Percentiles rank a stretch among this genome's conserved stretches.
Conservation (phyloP, 2,113 vertebrate species). For the Odocoileus virginianus region DNA sequence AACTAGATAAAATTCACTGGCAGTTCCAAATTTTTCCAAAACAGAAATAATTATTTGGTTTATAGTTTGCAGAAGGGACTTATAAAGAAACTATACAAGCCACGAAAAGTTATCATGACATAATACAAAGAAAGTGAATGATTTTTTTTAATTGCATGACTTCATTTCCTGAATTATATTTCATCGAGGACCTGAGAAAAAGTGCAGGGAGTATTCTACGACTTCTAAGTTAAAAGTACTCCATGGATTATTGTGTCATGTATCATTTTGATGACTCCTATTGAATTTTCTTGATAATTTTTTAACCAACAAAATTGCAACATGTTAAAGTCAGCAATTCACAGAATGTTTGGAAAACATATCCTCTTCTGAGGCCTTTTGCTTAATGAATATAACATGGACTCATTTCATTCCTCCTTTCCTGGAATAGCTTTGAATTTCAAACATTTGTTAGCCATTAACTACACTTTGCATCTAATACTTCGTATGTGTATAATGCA, state of each 20-base stretch:
- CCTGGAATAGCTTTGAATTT: slow-evolving; percentile 64
- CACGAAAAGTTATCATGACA: slow-evolving; percentile 35
- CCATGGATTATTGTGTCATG: neutral
- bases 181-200: slow-evolving; percentile 37
- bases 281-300: slow-evolving; percentile 24
- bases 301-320: slow-evolving; percentile 50
- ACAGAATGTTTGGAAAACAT: slow-evolving; percentile 51
- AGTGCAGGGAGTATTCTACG: neutral
- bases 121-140: slow-evolving; percentile 49
- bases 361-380: slow-evolving; percentile 49
- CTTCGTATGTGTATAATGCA: slow-evolving; percentile 31
- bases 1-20: slow-evolving; percentile 69
- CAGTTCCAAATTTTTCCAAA: slow-evolving; percentile 56
- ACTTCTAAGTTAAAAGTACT: slow-evolving; percentile 37
- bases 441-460: slow-evolving; percentile 68
- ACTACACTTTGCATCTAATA: slow-evolving; percentile 56
- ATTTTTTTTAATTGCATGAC: slow-evolving; percentile 61
- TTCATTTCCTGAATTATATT: slow-evolving; percentile 61
- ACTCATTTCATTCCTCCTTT: slow-evolving; percentile 51
- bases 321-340: slow-evolving; percentile 42
- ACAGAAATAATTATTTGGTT: slow-evolving; percentile 33
- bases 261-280: slow-evolving; percentile 14
- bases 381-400: slow-evolving; percentile 65
- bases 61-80: slow-evolving; percentile 43
- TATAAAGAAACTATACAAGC: slow-evolving; percentile 40